phyloP scores from a whole-genome alignment of 2,113 vertebrate species.

The Melanocharis versteri region DNA sequence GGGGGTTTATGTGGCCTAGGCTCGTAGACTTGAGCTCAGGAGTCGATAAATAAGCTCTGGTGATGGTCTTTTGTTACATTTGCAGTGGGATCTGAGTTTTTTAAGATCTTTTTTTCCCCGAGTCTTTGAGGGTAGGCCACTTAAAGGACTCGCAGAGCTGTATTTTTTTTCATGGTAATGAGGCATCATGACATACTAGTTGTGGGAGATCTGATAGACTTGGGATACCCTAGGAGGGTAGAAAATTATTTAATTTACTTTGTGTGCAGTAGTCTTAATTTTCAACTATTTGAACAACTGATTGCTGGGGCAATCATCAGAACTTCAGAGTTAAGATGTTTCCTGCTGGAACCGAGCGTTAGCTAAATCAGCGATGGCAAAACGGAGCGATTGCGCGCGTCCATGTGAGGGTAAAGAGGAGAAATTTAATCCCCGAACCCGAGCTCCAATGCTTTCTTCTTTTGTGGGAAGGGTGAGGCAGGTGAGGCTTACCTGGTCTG shows the following conservation, averaged over 20 bases:
- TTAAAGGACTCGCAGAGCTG: neutral
- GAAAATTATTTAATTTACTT: constrained; percentile 62
- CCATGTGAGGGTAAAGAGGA: neutral
- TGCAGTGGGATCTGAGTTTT: neutral
- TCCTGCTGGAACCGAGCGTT: constrained; percentile 51
- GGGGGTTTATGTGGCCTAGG: neutral
- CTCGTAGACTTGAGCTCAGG: neutral
- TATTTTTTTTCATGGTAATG: constrained; percentile 50
- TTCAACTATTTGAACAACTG: constrained; percentile 55
- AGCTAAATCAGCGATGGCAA: constrained; percentile 39
- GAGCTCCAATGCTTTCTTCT: neutral
- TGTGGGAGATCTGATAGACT: constrained; percentile 25
- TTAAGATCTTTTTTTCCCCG: neutral
- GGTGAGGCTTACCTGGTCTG: neutral
- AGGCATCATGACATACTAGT: neutral
- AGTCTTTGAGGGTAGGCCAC: neutral
- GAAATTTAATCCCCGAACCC: neutral
- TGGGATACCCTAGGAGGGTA: constrained; percentile 44
- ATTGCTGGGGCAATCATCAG: constrained; percentile 60
- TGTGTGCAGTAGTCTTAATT: constrained; percentile 59
- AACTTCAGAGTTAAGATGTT: constrained; percentile 62
- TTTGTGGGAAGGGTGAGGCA: neutral
- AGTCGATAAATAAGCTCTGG: neutral
- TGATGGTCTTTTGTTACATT: neutral
- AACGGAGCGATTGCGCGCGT: neutral